Evolutionary conservation across 2,797 vertebrate species (phyloP).

Genomic region (Spinus olivaceus): DNA sequence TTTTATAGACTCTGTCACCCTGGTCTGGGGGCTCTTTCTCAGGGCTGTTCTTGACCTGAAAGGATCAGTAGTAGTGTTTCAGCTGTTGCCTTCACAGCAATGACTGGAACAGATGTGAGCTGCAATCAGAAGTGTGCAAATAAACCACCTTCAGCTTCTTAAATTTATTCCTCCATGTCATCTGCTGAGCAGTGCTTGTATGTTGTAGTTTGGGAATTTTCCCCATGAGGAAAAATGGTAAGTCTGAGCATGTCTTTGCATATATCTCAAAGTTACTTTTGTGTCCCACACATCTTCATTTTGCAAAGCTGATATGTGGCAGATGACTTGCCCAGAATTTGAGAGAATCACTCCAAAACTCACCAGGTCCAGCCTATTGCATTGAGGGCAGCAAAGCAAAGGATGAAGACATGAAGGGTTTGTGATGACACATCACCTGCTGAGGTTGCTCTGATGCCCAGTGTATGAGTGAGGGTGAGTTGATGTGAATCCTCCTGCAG

Average conservation of each 20-base stretch:
- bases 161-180: not conserved
- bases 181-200: not conserved
- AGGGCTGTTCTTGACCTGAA: not conserved
- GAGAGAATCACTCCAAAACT: not conserved
- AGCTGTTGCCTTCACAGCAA: not conserved
- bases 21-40: not conserved
- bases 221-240: not conserved
- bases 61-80: not conserved
- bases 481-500: not conserved
- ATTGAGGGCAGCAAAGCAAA: not conserved
- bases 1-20: not conserved
- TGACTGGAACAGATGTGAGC: not conserved
- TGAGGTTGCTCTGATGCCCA: not conserved
- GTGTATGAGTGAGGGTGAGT: not conserved
- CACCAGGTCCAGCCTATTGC: not conserved
- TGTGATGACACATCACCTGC: not conserved
- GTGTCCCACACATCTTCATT: not conserved
- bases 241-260: not conserved
- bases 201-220: not conserved
- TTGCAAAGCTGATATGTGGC: not conserved
- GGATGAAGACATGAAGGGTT: not conserved
- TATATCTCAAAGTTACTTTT: not conserved
- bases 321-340: not conserved
- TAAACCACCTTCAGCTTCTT: not conserved
- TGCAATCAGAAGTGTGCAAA: not conserved